A percentile compares a stretch with the other conserved stretches of the same genome.
Conservation (phyloP, 2,888 invertebrate species). For the Agonopterix heracliana region DNA sequence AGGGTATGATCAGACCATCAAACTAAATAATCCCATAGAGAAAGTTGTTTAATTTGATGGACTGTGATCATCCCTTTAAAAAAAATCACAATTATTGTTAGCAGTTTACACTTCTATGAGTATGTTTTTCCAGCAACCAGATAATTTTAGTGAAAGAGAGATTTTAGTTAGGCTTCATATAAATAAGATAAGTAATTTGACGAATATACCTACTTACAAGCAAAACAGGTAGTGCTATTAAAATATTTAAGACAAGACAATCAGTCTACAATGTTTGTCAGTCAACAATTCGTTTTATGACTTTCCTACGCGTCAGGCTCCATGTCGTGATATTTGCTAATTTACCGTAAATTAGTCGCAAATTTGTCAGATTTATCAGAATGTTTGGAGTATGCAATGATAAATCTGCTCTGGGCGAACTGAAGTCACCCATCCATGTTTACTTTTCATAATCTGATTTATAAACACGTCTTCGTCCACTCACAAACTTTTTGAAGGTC, state of each 20-base stretch:
- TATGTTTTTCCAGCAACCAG: too few relatives aligned
- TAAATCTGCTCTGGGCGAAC: constrained; percentile 31
- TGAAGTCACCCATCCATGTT: constrained; percentile 25
- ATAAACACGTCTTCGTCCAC: constrained; percentile 17
- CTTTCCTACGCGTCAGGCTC: constrained; percentile 45
- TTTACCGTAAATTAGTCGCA: constrained; percentile 46
- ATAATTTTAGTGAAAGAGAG: neutral
- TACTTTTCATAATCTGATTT: constrained; percentile 28
- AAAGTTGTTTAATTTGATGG: too few relatives aligned
- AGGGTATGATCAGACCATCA: too few relatives aligned
- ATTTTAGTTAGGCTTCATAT: too few relatives aligned
- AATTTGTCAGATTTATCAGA: constrained; percentile 64
- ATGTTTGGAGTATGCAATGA: constrained; percentile 47
- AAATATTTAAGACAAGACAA: constrained; percentile 6
- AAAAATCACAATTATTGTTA: too few relatives aligned
- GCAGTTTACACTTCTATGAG: too few relatives aligned
- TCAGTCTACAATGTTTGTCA: constrained; percentile 24
- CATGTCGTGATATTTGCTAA: constrained; percentile 38
- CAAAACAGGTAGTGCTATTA: too few relatives aligned
- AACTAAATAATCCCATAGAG: too few relatives aligned
- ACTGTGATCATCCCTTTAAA: too few relatives aligned
- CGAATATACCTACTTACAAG: too few relatives aligned
- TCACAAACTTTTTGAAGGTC: constrained; percentile 1
- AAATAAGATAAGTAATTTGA: too few relatives aligned
- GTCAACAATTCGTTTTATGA: constrained; percentile 20